Evolutionary conservation across 2,113 vertebrate genomes (phyloP), one percentile per base, ranked within the genome.

Genomic region (Podarcis cretensis): DNA sequence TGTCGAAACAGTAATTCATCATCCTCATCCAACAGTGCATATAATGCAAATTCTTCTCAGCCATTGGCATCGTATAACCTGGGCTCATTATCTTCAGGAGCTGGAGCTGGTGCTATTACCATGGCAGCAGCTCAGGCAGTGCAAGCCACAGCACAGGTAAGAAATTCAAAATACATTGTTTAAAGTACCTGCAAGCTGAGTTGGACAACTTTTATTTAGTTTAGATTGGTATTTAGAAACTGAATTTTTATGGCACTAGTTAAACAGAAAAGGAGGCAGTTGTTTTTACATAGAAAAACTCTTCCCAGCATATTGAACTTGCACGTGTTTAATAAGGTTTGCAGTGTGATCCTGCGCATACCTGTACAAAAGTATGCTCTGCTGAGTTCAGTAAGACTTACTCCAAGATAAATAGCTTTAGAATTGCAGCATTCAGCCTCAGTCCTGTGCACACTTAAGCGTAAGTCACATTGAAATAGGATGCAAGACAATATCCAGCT

Each of bases 61-160:
- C 98, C 98, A 75, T 97, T 99, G 94, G 96, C 98, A 90, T 98
- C 99, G 89, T 99, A 99, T 96, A 99, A 98, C 93, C 97, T 99
- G 91, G 98, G 97, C 96, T 97, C 99, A 10, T 97, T 99, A 93
- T 98, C 99, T 43, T 97, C 98, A 27, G 98, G 98, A 74, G 97
- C 98, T 1, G 99, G 98, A 63, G 98, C 98, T 10, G 98, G 98
- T n/a, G 99, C 99, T 92, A 99, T 99, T 96, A 99, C 98, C 95
- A 99, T 99, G 98, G 99, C 99, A 84, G 99, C 99, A 12, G 99
- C 99, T n/a, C 99, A 99, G 95, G 99, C 99, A 37, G 99, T 99
- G 23, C 99, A 99, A 96, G 98, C 98, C 86, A 99, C 99, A 0
- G 99, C 98, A 8, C 99, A 99, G 98, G 99, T 99, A 94, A 91